Evolutionary conservation across 1,140 invertebrate genomes (phyloP).

Genomic region (Solenopsis fugax): DNA sequence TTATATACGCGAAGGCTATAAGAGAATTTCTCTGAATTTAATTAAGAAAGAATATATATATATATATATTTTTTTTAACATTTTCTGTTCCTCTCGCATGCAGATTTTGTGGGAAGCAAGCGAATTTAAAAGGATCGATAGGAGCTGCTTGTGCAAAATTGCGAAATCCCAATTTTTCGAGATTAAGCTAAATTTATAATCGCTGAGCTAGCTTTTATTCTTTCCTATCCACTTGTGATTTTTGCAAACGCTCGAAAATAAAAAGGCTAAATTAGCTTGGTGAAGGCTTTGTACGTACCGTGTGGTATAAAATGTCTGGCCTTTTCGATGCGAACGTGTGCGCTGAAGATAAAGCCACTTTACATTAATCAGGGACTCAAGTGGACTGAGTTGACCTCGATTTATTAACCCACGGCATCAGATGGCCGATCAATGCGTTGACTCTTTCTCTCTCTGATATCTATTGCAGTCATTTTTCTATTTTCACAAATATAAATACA

Average conservation of each 20-base stretch:
- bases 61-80: background rate
- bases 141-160: background rate
- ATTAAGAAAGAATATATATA: background rate
- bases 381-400: slow-evolving; percentile 82
- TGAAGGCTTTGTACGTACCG: background rate
- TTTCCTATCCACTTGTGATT: background rate
- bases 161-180: slow-evolving; percentile 3
- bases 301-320: slow-evolving; percentile 14
- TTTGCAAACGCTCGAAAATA: background rate
- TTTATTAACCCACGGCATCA: slow-evolving; percentile 78
- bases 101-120: background rate
- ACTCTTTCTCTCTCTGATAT: slow-evolving; percentile 15
- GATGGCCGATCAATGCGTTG: slow-evolving; percentile 54
- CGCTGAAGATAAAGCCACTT: slow-evolving; percentile 68
- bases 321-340: slow-evolving; percentile 30
- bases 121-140: slow-evolving; percentile 1
- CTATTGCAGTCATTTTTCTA: background rate
- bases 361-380: slow-evolving; percentile 79
- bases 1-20: slow-evolving; percentile 6
- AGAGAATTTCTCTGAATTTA: slow-evolving; percentile 9
- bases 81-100: background rate
- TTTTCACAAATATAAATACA: background rate
- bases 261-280: slow-evolving; percentile 13
- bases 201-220: background rate
- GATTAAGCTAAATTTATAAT: background rate